phyloP scores from a whole-genome alignment of 1,140 invertebrate species.

The Neodiprion virginianus region DNA sequence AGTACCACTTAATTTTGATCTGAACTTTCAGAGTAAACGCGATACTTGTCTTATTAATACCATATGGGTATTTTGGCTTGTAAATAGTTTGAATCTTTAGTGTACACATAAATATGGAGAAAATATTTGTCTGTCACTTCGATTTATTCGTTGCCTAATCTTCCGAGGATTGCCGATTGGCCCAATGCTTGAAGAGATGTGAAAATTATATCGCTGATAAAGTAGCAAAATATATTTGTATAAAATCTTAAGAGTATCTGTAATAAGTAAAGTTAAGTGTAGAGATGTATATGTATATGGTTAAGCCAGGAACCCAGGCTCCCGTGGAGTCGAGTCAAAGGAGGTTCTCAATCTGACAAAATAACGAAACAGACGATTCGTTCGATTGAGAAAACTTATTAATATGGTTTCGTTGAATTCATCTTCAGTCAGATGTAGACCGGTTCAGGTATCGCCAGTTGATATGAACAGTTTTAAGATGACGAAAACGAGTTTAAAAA shows the following conservation, averaged over 20 bases:
- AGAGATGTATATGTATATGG: background rate
- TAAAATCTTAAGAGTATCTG: background rate
- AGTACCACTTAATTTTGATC: too few species aligned
- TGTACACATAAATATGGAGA: background rate
- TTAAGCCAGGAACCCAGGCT: background rate
- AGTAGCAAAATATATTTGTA: constrained; percentile 3
- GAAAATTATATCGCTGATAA: background rate
- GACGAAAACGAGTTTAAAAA: too few species aligned
- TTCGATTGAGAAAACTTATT: background rate
- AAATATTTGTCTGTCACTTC: background rate
- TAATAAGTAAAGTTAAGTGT: background rate
- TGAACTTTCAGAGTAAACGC: too few species aligned
- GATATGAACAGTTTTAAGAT: too few species aligned
- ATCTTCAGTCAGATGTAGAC: background rate
- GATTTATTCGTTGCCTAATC: background rate
- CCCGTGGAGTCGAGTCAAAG: background rate
- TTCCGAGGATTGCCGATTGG: background rate
- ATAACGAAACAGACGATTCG: background rate
- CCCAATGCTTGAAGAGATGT: background rate
- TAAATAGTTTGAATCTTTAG: too few species aligned
- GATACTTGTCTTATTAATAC: background rate
- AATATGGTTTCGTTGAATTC: background rate
- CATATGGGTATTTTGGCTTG: background rate
- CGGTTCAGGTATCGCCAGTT: too few species aligned
- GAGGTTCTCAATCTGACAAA: background rate